Conservation (phyloP, 2,797 vertebrate species). For the Gorsachius magnificus region DNA sequence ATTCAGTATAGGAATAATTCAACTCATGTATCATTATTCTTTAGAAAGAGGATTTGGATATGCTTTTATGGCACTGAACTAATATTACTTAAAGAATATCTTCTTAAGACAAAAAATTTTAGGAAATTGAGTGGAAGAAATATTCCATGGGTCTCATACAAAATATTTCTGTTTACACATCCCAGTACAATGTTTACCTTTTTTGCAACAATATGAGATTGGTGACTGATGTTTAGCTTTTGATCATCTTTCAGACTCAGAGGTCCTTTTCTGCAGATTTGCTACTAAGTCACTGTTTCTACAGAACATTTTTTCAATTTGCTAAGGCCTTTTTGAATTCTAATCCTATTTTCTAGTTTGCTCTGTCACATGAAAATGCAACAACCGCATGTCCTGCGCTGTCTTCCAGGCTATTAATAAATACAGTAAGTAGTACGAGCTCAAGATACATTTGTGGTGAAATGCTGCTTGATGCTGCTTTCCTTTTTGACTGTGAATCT, state of each 20-base stretch:
- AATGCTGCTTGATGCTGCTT: not conserved
- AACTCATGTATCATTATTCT: not conserved
- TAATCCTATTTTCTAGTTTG: not conserved
- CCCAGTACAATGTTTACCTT: not conserved
- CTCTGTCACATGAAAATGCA: not conserved
- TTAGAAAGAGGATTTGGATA: not conserved
- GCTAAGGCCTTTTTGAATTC: not conserved
- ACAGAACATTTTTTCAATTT: not conserved
- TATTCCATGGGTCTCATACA: not conserved
- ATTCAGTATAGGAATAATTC: not conserved
- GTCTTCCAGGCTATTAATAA: not conserved
- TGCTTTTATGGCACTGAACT: not conserved
- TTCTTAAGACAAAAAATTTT: not conserved
- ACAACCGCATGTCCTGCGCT: not conserved
- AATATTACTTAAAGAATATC: not conserved
- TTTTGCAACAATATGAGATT: not conserved
- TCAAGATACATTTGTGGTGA: not conserved
- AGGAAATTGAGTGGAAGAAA: not conserved
- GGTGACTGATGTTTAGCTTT: not conserved
- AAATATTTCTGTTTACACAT: not conserved
- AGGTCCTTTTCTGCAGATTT: not conserved
- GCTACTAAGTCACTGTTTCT: not conserved
- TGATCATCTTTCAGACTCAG: not conserved
- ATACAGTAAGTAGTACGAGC: not conserved
- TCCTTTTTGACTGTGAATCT: not conserved